Conservation (phyloP, 2,888 invertebrate species). For the Latheticus oryzae region DNA sequence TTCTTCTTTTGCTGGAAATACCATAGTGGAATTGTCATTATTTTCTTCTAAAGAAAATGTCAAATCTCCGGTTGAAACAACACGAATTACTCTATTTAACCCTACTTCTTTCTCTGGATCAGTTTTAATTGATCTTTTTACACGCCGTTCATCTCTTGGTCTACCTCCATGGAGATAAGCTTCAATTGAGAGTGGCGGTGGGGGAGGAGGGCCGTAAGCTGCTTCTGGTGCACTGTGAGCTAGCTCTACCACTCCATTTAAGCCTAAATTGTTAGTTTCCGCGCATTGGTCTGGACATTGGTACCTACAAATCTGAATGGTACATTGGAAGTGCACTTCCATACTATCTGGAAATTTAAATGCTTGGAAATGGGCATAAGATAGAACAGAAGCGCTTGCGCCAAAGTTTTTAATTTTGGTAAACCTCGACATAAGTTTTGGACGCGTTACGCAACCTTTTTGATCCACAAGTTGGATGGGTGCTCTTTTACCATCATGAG, state of each 20-base stretch:
- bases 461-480: conserved; percentile 94
- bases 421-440: conserved; percentile 92
- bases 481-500: conserved; percentile 93
- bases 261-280: conserved; percentile 62
- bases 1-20: conserved; percentile 77
- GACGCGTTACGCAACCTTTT: conserved; percentile 90
- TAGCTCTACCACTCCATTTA: conserved; percentile 47
- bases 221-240: conserved; percentile 66
- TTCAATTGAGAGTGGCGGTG: conserved; percentile 71
- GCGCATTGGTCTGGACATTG: conserved; percentile 94
- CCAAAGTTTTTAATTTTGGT: conserved; percentile 96
- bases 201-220: conserved; percentile 80
- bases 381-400: conserved; percentile 89
- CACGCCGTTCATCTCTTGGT: conserved; percentile 79
- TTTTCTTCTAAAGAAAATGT: conserved; percentile 84
- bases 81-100: conserved; percentile 87
- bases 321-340: conserved; percentile 97
- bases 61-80: conserved; percentile 91
- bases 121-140: conserved; percentile 70
- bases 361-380: conserved; percentile 94
- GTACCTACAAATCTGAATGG: conserved; percentile 92
- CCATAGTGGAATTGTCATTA: conserved; percentile 72
- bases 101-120: conserved; percentile 85
- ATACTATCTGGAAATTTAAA: conserved; percentile 97
- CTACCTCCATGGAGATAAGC: conserved; percentile 76